These are phyloP conservation scores for Stratiolaelaps scimitus DNA, from an alignment of 1,140 invertebrate species.

Conservation along the genomic window DNA sequence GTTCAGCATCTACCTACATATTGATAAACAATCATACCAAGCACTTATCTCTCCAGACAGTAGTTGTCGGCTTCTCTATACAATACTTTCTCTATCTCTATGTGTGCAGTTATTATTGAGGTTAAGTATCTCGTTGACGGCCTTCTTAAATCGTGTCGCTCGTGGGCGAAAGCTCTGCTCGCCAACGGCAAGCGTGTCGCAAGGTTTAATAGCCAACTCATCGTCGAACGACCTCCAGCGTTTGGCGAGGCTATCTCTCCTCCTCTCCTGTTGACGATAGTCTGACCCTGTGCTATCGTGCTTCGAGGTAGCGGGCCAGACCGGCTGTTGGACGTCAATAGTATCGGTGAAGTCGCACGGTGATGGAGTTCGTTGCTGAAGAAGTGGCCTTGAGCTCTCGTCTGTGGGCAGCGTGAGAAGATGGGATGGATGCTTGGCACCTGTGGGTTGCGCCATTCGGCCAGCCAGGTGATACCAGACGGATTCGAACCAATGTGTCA, in stretches of 20 bases:
- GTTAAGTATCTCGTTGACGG: slow-evolving; percentile 13
- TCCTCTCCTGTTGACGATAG: not conserved
- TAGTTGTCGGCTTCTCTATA: not conserved
- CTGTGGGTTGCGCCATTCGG: too few species aligned
- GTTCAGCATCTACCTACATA: too few species aligned
- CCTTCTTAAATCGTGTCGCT: not conserved
- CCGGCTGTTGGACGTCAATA: not conserved
- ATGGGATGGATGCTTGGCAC: too few species aligned
- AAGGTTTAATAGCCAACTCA: not conserved
- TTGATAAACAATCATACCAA: too few species aligned
- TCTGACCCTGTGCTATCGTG: not conserved
- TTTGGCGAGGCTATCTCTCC: not conserved
- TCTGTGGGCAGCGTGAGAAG: too few species aligned
- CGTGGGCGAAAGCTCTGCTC: not conserved
- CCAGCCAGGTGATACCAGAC: too few species aligned
- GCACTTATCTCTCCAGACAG: too few species aligned
- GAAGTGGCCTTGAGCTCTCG: too few species aligned
- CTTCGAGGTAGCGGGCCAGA: not conserved
- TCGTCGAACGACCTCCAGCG: slow-evolving; percentile 11
- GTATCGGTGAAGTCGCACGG: too few species aligned
- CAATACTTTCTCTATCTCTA: slow-evolving; percentile 16
- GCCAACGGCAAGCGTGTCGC: not conserved
- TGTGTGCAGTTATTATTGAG: slow-evolving; percentile 19
- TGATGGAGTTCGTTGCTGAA: too few species aligned
- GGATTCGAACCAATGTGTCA: too few species aligned